Evolutionary conservation across 1,140 invertebrate genomes (phyloP).

Genomic region (Whitmania pigra): DNA sequence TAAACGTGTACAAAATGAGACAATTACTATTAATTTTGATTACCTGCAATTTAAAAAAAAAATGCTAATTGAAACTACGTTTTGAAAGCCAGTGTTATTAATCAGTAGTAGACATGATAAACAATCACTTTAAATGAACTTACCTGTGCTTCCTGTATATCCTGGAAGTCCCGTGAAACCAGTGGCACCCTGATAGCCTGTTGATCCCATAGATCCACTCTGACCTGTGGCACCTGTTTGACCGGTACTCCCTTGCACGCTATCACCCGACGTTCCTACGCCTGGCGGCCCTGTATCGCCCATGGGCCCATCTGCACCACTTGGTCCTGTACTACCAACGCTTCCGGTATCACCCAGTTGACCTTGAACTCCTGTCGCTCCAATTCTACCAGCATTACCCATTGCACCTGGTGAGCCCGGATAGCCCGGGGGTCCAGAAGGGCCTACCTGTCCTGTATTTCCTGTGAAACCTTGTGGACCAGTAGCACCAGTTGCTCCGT

Average conservation of each 20-base stretch:
- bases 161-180: conserved; percentile 1
- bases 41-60: too few relatives aligned
- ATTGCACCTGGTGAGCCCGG: background rate
- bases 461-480: background rate
- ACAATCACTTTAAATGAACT: too few relatives aligned
- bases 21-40: too few relatives aligned
- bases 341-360: background rate
- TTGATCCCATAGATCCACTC: conserved; percentile 10
- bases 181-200: background rate
- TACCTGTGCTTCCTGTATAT: background rate
- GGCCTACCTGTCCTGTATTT: background rate
- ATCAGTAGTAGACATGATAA: too few relatives aligned
- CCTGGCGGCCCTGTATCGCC: background rate
- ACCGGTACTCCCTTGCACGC: background rate
- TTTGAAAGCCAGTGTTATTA: too few relatives aligned
- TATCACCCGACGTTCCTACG: background rate
- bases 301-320: background rate
- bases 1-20: too few relatives aligned
- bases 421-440: background rate
- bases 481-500: background rate
- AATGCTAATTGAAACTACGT: too few relatives aligned
- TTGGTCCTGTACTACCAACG: background rate
- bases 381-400: background rate
- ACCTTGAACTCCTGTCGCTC: background rate
- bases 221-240: background rate